These are phyloP conservation scores for Miichthys miiuy DNA, from an alignment of 2,797 vertebrate genomes.

Conservation along the genomic window DNA sequence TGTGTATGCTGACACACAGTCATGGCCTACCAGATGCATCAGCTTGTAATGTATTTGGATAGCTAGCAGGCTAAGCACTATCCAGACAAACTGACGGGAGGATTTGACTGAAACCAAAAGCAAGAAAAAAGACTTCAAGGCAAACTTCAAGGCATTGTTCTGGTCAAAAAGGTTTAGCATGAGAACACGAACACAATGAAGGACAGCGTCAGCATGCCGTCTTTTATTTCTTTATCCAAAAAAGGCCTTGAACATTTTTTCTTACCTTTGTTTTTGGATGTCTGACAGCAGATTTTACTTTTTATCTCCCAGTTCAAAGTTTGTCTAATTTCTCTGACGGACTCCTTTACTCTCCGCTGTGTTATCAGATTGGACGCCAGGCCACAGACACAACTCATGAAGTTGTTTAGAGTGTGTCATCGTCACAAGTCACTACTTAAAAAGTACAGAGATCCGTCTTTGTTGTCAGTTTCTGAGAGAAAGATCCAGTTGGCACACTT, in stretches of 20 bases:
- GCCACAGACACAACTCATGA: background rate
- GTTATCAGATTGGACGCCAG: background rate
- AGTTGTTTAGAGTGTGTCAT: background rate
- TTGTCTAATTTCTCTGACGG: background rate
- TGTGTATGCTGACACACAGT: background rate
- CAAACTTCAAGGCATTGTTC: background rate
- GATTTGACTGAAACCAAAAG: background rate
- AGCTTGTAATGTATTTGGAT: background rate
- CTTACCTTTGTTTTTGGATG: background rate
- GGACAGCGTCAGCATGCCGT: too few species aligned
- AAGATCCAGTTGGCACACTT: constrained; percentile 9
- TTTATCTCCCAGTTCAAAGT: background rate
- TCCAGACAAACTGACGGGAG: background rate
- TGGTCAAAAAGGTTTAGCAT: background rate
- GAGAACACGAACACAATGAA: background rate
- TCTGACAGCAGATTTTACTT: background rate
- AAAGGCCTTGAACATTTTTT: background rate
- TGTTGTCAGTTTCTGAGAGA: background rate
- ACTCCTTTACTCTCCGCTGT: background rate
- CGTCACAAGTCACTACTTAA: background rate
- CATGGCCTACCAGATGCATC: background rate
- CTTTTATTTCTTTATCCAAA: background rate
- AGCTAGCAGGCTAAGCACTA: background rate
- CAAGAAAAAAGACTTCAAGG: background rate
- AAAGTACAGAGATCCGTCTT: background rate